These are phyloP conservation scores for Leptobrachium ailaonicum DNA, from an alignment of 2,113 vertebrate species.

Conservation along the genomic window DNA sequence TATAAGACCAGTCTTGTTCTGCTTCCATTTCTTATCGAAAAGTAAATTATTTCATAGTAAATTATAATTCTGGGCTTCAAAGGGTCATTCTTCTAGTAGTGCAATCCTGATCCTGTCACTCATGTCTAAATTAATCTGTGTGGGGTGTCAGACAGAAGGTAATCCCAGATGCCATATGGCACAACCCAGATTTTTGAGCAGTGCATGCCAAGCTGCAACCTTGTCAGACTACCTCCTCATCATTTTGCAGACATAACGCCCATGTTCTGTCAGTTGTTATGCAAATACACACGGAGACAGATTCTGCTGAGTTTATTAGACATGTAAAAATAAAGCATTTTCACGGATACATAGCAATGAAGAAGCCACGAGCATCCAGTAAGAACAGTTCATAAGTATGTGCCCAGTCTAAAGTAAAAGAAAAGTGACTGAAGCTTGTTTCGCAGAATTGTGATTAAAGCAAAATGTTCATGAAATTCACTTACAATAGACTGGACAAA, in stretches of 20 bases:
- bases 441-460: not conserved
- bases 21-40: too few species aligned
- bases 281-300: not conserved
- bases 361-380: constrained; percentile 41
- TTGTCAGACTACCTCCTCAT: too few species aligned
- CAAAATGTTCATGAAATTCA: too few species aligned
- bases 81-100: not conserved
- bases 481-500: too few species aligned
- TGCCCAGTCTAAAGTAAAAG: constrained; percentile 10
- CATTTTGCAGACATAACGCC: not conserved
- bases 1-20: too few species aligned
- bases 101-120: not conserved
- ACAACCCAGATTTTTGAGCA: not conserved
- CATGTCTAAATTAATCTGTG: not conserved
- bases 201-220: not conserved
- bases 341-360: constrained; percentile 38
- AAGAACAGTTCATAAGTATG: constrained; percentile 17
- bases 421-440: not conserved
- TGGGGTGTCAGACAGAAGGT: not conserved
- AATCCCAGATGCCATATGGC: not conserved
- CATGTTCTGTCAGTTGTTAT: not conserved
- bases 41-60: too few species aligned
- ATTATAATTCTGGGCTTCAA: too few species aligned
- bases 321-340: constrained; percentile 49
- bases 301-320: constrained; percentile 44